phyloP scores from a whole-genome alignment of 1,140 invertebrate species.

The Zaprionus davidi region DNA sequence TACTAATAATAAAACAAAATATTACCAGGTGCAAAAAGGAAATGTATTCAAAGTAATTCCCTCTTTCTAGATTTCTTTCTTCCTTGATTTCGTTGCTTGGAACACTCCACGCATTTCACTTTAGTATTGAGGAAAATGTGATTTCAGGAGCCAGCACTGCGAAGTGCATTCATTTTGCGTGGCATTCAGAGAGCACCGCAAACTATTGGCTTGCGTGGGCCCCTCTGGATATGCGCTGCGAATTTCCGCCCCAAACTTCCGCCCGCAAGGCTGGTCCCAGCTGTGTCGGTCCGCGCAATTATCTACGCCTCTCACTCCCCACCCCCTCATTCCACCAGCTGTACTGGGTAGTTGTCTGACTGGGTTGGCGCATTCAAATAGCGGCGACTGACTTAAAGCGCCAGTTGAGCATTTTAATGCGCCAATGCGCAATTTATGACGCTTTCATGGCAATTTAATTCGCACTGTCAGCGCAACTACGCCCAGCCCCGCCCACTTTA shows the following conservation, averaged over 20 bases:
- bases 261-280: constrained; percentile 27
- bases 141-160: constrained; percentile 34
- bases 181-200: constrained; percentile 70
- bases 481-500: constrained; percentile 49
- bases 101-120: neutral
- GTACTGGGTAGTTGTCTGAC: constrained; percentile 9
- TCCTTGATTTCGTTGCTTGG: neutral
- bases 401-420: constrained; percentile 64
- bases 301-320: neutral
- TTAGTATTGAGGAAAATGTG: constrained; percentile 24
- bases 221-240: constrained; percentile 65
- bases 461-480: constrained; percentile 55
- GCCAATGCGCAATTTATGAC: constrained; percentile 79
- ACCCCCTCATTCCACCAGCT: neutral
- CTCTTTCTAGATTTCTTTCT: neutral
- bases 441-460: constrained; percentile 77
- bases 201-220: constrained; percentile 58
- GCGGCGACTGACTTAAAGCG: constrained; percentile 58
- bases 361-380: constrained; percentile 29
- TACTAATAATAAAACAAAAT: neutral
- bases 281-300: constrained; percentile 46
- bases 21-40: neutral
- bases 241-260: constrained; percentile 66
- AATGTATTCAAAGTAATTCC: neutral
- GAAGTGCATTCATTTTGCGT: constrained; percentile 68